Evolutionary conservation across 2,888 invertebrate genomes (phyloP), one percentile per base, ranked within the genome.

Genomic region (Invenusta paracnida): DNA sequence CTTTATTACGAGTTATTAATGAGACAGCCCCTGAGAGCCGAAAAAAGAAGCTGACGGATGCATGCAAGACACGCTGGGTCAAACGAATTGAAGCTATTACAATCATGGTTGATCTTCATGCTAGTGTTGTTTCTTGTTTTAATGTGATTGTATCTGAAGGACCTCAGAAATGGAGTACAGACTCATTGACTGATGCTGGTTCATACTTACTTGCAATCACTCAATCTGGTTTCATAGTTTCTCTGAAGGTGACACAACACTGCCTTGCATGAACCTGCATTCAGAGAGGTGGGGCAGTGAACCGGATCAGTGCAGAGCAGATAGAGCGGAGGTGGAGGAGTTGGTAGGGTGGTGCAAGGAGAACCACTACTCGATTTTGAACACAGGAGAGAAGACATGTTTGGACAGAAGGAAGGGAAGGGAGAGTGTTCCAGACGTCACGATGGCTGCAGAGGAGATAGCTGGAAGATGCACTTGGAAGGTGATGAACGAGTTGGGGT

Each of bases 331-430:
- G 81, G 83, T 30, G 27, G 31, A 67, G 27, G 23, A 2, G 1
- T 23, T 83, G 5, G 30, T 30, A 1, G 2, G 30, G 1, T 83
- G 83, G 81, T 83, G 83, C 11, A 27, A n/a, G 25, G 83, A 1
- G 0, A 29, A 83, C 48, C 11, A 1, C 48, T 83, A 83, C 48
- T 1, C 11, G 1, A 29, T 17, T 1, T 0, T 83, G 30, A 83
- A 83, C 83, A 29, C 29, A 28, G 83, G 83, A 17, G 1, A 23
- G 25, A 30, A 1, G 48, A 83, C 83, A 1, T 83, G 83, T 67
- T 0, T 13, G 2, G 66, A 83, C 11, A 0, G 83, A 29, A 2
- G 83, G 27, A 83, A 30, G 5, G 1, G 83, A 83, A 2, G n/a
- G 83, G 27, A 5, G 1, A 83, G 48, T 30, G 83, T 83, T 2